These are phyloP conservation scores for Montipora sp. DNA, from an alignment of 64 coral and sea anemone species.

Conservation along the genomic window DNA sequence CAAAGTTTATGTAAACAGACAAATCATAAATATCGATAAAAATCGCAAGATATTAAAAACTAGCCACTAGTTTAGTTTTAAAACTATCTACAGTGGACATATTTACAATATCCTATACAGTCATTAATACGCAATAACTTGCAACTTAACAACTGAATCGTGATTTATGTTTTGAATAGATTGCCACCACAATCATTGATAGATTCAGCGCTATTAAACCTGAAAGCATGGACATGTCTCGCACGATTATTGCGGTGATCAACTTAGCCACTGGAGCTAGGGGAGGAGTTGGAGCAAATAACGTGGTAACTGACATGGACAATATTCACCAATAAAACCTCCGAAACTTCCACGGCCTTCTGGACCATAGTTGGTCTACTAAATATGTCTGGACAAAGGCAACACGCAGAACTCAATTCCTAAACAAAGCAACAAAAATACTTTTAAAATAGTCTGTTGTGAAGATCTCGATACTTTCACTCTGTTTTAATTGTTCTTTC, in stretches of 20 bases:
- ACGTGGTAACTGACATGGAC: background rate
- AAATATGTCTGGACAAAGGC: no score
- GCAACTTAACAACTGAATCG: background rate
- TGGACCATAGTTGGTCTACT: no score
- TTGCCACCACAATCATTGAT: background rate
- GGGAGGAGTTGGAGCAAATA: background rate
- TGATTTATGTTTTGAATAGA: background rate
- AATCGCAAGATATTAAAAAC: background rate
- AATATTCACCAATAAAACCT: no score
- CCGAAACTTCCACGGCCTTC: no score
- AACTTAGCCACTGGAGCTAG: background rate
- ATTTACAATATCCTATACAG: background rate
- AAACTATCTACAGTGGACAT: background rate
- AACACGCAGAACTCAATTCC: no score
- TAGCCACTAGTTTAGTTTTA: background rate
- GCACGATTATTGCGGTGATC: slow-evolving; percentile 12
- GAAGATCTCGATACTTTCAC: no score
- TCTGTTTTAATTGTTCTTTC: no score
- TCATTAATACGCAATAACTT: background rate
- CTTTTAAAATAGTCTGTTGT: no score
- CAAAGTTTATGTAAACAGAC: background rate
- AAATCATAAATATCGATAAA: background rate
- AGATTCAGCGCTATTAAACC: slow-evolving; percentile 12
- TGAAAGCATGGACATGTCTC: slow-evolving; percentile 30
- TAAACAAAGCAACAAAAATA: no score